These are phyloP conservation scores for Peromyscus leucopus DNA, from an alignment of 2,113 vertebrate species.

Conservation along the genomic window DNA sequence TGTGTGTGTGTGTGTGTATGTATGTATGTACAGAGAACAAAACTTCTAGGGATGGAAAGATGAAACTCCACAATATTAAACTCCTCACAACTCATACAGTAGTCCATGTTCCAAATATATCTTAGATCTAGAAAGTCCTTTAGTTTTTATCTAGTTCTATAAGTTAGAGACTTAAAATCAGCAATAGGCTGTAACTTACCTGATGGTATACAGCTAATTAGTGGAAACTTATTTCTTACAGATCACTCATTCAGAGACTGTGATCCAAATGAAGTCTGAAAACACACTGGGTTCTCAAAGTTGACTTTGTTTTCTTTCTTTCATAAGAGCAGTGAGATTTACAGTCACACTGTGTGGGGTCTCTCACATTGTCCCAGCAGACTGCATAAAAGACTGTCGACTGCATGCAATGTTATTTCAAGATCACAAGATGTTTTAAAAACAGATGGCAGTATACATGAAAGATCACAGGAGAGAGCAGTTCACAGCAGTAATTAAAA, in stretches of 20 bases:
- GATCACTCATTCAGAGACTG: slow-evolving; percentile 41
- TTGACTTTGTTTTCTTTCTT: slow-evolving; percentile 67
- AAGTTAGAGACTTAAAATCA: slow-evolving; percentile 8
- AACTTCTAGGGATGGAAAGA: background rate
- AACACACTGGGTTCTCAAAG: slow-evolving; percentile 51
- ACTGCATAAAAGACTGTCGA: slow-evolving; percentile 41
- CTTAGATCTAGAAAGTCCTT: background rate
- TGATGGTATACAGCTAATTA: slow-evolving; percentile 36
- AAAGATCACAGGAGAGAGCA: slow-evolving; percentile 69
- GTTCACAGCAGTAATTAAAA: slow-evolving; percentile 79
- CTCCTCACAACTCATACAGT: background rate
- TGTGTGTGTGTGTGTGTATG: background rate
- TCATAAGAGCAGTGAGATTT: background rate
- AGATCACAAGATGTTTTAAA: slow-evolving; percentile 75
- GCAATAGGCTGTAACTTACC: slow-evolving; percentile 11
- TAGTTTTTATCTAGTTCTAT: background rate
- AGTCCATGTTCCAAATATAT: rapidly evolving
- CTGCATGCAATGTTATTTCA: slow-evolving; percentile 68
- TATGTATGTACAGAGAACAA: background rate
- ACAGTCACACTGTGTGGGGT: slow-evolving; percentile 65
- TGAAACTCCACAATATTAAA: background rate
- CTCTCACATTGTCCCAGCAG: slow-evolving; percentile 64
- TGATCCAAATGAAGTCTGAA: slow-evolving; percentile 37
- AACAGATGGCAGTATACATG: slow-evolving; percentile 73
- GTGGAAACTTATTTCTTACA: slow-evolving; percentile 13